These are phyloP conservation scores for Sebastes trivittatus DNA, from an alignment of 2,797 vertebrate species.

Conservation along the genomic window DNA sequence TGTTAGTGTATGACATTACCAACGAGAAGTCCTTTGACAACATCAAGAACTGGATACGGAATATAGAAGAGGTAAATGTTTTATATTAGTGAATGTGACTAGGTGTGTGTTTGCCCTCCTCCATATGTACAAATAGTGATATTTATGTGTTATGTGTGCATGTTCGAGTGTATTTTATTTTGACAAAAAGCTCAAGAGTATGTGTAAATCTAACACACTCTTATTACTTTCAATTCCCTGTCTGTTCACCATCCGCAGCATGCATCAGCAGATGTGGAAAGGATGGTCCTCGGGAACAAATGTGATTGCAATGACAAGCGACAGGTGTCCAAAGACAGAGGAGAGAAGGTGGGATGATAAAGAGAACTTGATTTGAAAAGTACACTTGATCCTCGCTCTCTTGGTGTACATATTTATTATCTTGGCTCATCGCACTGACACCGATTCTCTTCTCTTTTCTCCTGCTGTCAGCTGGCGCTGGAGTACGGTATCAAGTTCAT, in stretches of 20 bases:
- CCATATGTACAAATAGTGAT: background rate
- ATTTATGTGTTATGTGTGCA: background rate
- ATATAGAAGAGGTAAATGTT: conserved; percentile 94
- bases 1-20: conserved; percentile 97
- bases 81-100: background rate
- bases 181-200: background rate
- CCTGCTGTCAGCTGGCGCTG: conserved; percentile 85
- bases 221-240: background rate
- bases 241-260: conserved; percentile 80
- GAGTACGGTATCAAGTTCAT: conserved; percentile 99
- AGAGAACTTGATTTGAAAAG: background rate
- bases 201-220: background rate
- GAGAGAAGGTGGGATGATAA: conserved; percentile 88
- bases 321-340: conserved; percentile 94
- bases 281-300: conserved; percentile 98
- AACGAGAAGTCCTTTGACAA: conserved; percentile 99
- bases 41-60: conserved; percentile 99
- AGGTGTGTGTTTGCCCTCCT: background rate
- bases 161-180: background rate
- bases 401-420: background rate
- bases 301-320: conserved; percentile 97
- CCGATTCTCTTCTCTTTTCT: background rate
- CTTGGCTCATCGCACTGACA: background rate
- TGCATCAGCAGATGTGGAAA: conserved; percentile 95
- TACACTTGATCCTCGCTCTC: background rate